Evolutionary conservation across 2,113 vertebrate genomes (phyloP).

Genomic region (Corythaeola cristata): DNA sequence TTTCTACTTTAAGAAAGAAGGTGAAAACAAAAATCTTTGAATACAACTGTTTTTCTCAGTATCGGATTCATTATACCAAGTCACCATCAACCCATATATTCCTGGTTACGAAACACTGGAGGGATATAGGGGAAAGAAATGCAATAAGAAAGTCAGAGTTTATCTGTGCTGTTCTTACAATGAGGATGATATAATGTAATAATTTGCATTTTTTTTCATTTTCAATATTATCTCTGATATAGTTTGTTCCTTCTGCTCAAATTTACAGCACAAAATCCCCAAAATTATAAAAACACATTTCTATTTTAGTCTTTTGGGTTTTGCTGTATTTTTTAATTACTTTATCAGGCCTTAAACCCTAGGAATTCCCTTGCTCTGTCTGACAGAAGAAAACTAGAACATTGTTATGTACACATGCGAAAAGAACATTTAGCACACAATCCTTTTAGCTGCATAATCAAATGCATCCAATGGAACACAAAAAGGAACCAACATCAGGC

Average conservation of each 20-base stretch:
- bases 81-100: neutral
- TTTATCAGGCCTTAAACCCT: neutral
- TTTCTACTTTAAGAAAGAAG: neutral
- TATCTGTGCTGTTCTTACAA: neutral
- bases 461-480: neutral
- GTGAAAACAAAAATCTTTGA: neutral
- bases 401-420: neutral
- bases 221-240: neutral
- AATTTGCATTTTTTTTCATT: neutral
- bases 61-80: neutral
- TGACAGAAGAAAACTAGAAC: neutral
- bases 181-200: neutral
- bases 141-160: neutral
- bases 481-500: neutral
- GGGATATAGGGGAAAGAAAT: neutral
- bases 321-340: neutral
- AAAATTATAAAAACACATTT: neutral
- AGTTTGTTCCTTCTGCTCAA: neutral
- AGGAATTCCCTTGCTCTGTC: neutral
- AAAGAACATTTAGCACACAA: neutral
- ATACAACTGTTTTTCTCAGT: neutral
- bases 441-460: neutral
- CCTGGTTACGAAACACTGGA: neutral
- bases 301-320: neutral
- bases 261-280: neutral